Conservation (phyloP, 2,888 invertebrate species). For the Polyommatus iphigenia region DNA sequence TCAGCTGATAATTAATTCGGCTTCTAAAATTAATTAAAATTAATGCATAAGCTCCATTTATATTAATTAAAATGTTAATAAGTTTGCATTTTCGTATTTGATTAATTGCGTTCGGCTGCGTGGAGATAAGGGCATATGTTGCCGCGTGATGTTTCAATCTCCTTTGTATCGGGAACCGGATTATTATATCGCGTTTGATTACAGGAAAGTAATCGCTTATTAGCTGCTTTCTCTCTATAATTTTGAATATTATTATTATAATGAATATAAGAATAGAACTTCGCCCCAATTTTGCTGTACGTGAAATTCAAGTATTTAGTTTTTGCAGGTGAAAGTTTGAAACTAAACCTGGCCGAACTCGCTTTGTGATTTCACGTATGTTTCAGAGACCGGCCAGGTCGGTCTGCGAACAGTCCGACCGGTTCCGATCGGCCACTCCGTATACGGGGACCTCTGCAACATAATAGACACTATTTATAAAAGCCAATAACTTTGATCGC, state of each 20-base stretch:
- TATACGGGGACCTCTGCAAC: no score
- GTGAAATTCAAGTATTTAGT: no score
- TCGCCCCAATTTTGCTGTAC: no score
- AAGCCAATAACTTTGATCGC: not conserved
- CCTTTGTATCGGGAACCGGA: not conserved
- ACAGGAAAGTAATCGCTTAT: not conserved
- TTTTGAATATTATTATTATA: not conserved
- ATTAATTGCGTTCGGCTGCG: not conserved
- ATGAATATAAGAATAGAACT: not conserved
- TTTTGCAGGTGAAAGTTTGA: no score
- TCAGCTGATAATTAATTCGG: constrained; percentile 28
- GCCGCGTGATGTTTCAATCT: not conserved
- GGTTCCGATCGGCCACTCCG: no score
- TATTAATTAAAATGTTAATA: constrained; percentile 30
- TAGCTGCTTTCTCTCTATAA: not conserved
- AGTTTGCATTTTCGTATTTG: constrained; percentile 24
- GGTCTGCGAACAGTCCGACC: no score
- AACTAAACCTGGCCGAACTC: no score
- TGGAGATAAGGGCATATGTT: not conserved
- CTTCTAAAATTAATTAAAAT: constrained; percentile 24
- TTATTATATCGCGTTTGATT: not conserved
- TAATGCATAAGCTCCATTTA: constrained; percentile 25
- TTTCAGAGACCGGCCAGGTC: no score
- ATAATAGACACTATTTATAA: not conserved
- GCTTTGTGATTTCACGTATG: no score